Evolutionary conservation across 2,888 invertebrate genomes (phyloP).

Genomic region (Ischnus inquisitorius): DNA sequence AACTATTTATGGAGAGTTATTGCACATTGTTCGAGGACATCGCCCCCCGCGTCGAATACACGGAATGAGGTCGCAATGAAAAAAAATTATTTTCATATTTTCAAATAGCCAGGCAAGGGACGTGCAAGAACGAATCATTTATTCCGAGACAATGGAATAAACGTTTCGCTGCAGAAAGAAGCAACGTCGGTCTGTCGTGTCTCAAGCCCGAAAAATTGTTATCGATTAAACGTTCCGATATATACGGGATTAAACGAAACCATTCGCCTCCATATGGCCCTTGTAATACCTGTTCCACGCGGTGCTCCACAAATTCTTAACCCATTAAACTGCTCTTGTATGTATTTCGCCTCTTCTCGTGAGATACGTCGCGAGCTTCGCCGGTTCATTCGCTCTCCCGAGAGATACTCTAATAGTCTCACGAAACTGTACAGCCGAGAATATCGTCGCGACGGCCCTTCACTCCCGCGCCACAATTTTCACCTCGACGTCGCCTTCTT

Average conservation of each 20-base stretch:
- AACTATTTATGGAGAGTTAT: neutral
- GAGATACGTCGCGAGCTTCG: slow-evolving; percentile 47
- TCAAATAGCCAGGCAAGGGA: too few species aligned
- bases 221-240: slow-evolving; percentile 61
- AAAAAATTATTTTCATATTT: too few species aligned
- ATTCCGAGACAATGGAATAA: too few species aligned
- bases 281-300: slow-evolving; percentile 34
- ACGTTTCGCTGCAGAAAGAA: too few species aligned
- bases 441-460: slow-evolving; percentile 40
- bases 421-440: slow-evolving; percentile 14
- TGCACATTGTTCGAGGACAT: neutral
- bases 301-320: slow-evolving; percentile 44
- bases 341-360: slow-evolving; percentile 43
- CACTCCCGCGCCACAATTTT: slow-evolving; percentile 43
- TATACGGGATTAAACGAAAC: slow-evolving; percentile 57
- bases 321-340: slow-evolving; percentile 47
- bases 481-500: neutral
- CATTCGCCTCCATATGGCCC: slow-evolving; percentile 56
- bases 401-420: slow-evolving; percentile 46
- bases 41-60: neutral
- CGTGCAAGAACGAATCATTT: too few species aligned
- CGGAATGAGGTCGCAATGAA: neutral
- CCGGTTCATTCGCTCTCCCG: slow-evolving; percentile 25
- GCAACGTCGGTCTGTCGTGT: neutral
- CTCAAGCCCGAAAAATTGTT: slow-evolving; percentile 36